These are phyloP conservation scores for Gymnarchus niloticus DNA, from an alignment of 2,113 vertebrate species.

Conservation along the genomic window DNA sequence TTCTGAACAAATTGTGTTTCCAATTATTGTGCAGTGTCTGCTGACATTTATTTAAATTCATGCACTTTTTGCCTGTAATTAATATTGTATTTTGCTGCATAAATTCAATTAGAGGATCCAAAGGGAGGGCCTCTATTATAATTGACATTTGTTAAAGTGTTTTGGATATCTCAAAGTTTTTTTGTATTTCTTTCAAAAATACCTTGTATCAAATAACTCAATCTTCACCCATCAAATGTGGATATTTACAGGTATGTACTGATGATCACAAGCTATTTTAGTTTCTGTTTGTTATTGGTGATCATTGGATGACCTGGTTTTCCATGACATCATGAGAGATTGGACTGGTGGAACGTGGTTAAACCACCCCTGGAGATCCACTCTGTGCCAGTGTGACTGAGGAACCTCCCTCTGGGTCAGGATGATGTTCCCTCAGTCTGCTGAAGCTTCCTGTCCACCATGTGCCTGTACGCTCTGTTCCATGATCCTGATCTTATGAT, in stretches of 20 bases:
- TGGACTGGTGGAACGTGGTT: background rate
- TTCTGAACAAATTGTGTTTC: slow-evolving; percentile 12
- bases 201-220: background rate
- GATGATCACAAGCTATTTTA: background rate
- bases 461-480: background rate
- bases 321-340: background rate
- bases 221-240: background rate
- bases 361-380: background rate
- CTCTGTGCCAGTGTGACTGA: background rate
- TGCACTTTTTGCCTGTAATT: background rate
- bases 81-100: slow-evolving; percentile 12
- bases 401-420: background rate
- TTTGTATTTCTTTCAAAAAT: background rate
- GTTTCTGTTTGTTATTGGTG: background rate
- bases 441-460: background rate
- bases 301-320: background rate
- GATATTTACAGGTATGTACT: background rate
- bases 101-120: slow-evolving; percentile 4
- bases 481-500: background rate
- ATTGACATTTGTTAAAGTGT: slow-evolving; percentile 16
- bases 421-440: background rate
- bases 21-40: slow-evolving; percentile 1
- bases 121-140: background rate
- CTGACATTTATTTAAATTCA: slow-evolving; percentile 16
- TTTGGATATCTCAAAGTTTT: background rate